Base-by-base conservation (phyloP, 2,113 vertebrate species). In the Tenrec ecaudatus region DNA sequence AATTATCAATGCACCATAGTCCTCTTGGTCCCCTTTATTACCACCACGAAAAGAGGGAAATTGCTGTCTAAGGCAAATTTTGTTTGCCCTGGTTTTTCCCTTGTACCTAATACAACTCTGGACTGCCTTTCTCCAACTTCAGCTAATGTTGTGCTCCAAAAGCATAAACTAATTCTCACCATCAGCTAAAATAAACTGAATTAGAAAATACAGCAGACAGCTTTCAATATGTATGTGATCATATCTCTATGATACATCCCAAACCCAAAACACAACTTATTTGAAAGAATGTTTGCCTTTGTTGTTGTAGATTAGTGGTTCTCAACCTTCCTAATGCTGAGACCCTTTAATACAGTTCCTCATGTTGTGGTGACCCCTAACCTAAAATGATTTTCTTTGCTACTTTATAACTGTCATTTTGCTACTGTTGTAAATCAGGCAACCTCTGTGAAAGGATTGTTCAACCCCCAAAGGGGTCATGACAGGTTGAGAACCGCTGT, bases 161-260 rank as follows among this genome's bases (percentile, higher is more conserved):
- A 83, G 77, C 88, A 86, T 1, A 86, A 92, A 15, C 25, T 68
- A 36, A 85, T 73, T 88, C 88, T 88, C 33, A 92, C 40, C 38
- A 57, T 47, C 19, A 73, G 2, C 23, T 16, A 86, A 82, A 82
- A 75, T 22, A 53, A 91, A 86, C 12, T 60, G 66, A 14, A 76
- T 58, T 79, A 4, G 0, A 62, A 93, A 87, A 91, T 27, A 69
- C 8, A 1, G 27, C 38, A 16, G 64, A 0, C 38, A 40, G 19
- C 1, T 64, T 91, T 93, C 58, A 82, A 62, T 36, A 7, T 53
- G 2, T 53, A 90, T 82, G 33, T 86, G 71, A 82, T 36, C 27
- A 36, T 10, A 33, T 9, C 47, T 87, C 80, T 77, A 33, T 29
- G 82, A 17, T 69, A 53, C n/a, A 57, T 79, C 86, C 57, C 60